Base-by-base conservation (phyloP, 2,797 vertebrate species). In the Mionectes olivaceus region DNA sequence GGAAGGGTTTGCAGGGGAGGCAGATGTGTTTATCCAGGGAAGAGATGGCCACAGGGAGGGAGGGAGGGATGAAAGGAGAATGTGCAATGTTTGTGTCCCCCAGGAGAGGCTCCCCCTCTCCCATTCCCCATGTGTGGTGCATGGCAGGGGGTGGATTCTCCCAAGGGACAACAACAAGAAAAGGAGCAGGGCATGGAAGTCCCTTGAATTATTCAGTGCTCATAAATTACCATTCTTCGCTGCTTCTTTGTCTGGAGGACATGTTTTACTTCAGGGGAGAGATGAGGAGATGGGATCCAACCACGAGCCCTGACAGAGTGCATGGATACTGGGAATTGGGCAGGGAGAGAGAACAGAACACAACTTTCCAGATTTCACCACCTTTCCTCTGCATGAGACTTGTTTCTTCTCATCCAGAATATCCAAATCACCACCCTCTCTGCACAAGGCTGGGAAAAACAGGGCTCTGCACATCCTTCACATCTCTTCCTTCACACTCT, bases 121-220 rank as follows among this genome's bases (percentile, higher is more conserved):
- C 74, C 39, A 22, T 49, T 56, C 60, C 41, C 44, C 37, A 1
- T 2, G 4, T 39, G 55, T 11, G 23, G 23, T 28, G 41, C 7
- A 28, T 50, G n/a, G 55, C 4, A 18, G 53, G 57, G 50, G 32
- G 30, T 55, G 35, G 24, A 43, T 93, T 80, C 18, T 92, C 90
- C 70, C 70, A 19, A 9, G 63, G 57, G 81, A 37, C 18, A 57
- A 6, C 32, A 81, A 53, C 11, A 78, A 27, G 68, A 44, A 68
- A 53, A n/a, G 32, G 44, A 90, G 18, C 53, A 60, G n/a, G 50
- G 37, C 50, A 64, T 27, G 27, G 68, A 77, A 90, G 73, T 24
- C 0, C 41, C 61, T 91, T 89, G 83, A 90, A 95, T 96, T 90
- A 93, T 93, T 96, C 81, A 73, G 18, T 13, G 23, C 47, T 82